Evolutionary conservation across 2,113 vertebrate species (phyloP), one percentile per base, ranked within the genome.

Genomic region (Maccullochella peelii): DNA sequence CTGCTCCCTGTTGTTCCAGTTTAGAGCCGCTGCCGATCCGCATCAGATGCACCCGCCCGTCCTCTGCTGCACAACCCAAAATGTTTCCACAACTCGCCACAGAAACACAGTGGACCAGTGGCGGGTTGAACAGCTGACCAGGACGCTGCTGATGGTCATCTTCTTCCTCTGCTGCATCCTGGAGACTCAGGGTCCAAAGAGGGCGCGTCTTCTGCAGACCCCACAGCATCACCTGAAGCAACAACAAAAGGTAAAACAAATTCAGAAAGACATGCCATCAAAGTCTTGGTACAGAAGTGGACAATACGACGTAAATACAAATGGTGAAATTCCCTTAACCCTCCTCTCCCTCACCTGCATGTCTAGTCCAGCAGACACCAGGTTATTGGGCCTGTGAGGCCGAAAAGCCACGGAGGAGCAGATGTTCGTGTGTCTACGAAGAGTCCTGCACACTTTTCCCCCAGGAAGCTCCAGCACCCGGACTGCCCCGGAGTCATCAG

Each of bases 301-400:
- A 18, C 54, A 23, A 61, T 4, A n/a, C 42, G 11, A 15, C 1
- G 8, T 16, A 6, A 38, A 52, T 21, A 20, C 8, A 68, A 5
- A 23, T 1, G 6, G 5, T 38, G 4, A 61, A 54, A 40, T 0
- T 57, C 44, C 16, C 15, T 5, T 38, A 38, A 38, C 38, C 33
- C 30, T 25, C 36, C 23, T 20, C 20, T 54, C 5, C 12, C 76
- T 92, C 50, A 99, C 98, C 97, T 99, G 97, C 98, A 99, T 99
- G 95, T 99, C 98, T 68, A 99, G 95, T 49, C 98, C 98, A 62
- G 96, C 97, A 52, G 98, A 99, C 67, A 99, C 87, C 49, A 99
- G 94, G 90, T 97, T 98, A 40, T 97, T 97, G 62, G 98, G 97
- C 55, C 97, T 94, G 62, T 96, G 96, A 47, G 98, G 97, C 25